These are phyloP conservation scores for Drosophila watanabei DNA, from an alignment of 1,140 invertebrate genomes.

Conservation along the genomic window DNA sequence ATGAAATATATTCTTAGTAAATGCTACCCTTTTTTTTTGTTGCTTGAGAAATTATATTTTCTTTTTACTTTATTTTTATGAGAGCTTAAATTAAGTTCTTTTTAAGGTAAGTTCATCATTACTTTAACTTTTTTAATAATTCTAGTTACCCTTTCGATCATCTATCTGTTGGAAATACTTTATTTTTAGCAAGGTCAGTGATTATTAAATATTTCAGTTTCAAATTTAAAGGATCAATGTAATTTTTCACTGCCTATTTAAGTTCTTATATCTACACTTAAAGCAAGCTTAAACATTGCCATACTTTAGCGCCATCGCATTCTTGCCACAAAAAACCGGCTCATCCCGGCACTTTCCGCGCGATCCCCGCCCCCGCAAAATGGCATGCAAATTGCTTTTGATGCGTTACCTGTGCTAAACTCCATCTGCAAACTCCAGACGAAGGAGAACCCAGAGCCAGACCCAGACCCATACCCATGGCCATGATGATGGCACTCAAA, in stretches of 20 bases:
- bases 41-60: too few relatives aligned
- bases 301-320: conserved; percentile 75
- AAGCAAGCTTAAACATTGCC: conserved; percentile 56
- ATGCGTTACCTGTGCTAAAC: conserved; percentile 69
- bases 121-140: not conserved
- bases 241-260: not conserved
- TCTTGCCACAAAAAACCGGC: conserved; percentile 69
- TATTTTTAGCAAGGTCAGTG: not conserved
- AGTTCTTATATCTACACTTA: conserved; percentile 29
- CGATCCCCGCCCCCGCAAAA: conserved; percentile 43
- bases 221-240: not conserved
- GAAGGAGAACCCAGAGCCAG: conserved; percentile 1
- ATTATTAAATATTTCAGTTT: not conserved
- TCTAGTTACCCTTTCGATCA: conserved; percentile 3
- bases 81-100: not conserved
- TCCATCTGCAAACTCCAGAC: conserved; percentile 28
- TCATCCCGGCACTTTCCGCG: conserved; percentile 21
- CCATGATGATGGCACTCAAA: conserved; percentile 80
- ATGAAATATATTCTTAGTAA: too few relatives aligned
- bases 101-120: not conserved
- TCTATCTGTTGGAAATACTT: not conserved
- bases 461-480: conserved; percentile 10
- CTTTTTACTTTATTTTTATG: not conserved
- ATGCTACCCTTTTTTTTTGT: too few relatives aligned
- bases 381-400: conserved; percentile 84